Evolutionary conservation across 2,113 vertebrate genomes (phyloP).

Genomic region (Haemorhous mexicanus): DNA sequence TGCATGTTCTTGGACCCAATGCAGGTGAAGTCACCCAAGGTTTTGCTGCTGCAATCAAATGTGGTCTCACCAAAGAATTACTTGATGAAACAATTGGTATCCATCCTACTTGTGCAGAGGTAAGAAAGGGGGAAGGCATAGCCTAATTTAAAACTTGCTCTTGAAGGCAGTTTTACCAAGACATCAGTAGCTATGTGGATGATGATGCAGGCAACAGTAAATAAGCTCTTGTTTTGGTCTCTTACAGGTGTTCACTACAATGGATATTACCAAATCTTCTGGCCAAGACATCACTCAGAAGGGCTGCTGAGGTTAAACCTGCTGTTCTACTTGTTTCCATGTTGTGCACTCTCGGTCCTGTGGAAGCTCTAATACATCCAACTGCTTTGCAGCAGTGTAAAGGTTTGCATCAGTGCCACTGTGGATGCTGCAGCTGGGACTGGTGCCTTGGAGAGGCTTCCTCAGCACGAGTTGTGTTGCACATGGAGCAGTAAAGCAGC

Average conservation of each 20-base stretch:
- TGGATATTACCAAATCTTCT: constrained; percentile 89
- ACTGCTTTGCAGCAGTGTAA: constrained; percentile 26
- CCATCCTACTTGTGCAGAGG: constrained; percentile 95
- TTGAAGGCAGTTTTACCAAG: neutral
- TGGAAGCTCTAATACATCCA: neutral
- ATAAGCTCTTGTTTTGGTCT: neutral
- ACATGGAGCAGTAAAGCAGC: constrained; percentile 78
- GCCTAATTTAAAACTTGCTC: neutral
- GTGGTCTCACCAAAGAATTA: constrained; percentile 88
- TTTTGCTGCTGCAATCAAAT: constrained; percentile 92
- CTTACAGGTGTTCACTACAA: constrained; percentile 86
- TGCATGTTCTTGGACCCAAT: constrained; percentile 93
- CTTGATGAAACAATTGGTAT: constrained; percentile 92
- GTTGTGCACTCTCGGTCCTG: constrained; percentile 4
- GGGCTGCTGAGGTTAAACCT: constrained; percentile 98
- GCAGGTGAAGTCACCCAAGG: constrained; percentile 96
- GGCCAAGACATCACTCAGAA: constrained; percentile 82
- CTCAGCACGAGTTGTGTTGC: neutral
- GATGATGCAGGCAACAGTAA: neutral
- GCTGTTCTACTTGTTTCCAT: constrained; percentile 76
- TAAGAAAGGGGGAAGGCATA: constrained; percentile 25
- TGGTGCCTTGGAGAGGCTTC: neutral
- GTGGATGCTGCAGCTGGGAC: neutral
- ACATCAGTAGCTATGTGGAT: neutral
- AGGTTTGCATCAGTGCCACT: neutral